Percentiles rank a stretch among this genome's conserved stretches.
These are phyloP conservation scores for Heliconius nattereri DNA, from an alignment of 1,140 invertebrate genomes.

Conservation along the genomic window DNA sequence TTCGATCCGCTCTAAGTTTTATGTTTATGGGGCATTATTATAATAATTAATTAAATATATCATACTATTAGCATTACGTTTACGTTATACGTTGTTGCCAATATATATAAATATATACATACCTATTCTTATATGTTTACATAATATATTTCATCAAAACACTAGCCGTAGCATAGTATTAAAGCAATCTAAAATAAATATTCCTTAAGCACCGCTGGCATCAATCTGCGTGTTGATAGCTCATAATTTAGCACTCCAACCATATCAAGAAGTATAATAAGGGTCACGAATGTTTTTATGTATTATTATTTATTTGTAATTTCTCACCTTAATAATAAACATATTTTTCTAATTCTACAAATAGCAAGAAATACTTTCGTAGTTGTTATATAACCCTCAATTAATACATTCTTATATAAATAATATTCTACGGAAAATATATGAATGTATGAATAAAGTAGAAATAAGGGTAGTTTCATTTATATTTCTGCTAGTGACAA, in stretches of 20 bases:
- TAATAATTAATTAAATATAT: no score
- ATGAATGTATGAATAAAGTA: not conserved
- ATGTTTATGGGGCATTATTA: no score
- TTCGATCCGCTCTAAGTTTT: no score
- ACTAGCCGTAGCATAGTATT: not conserved
- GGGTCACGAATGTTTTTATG: conserved; percentile 18
- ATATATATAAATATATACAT: not conserved
- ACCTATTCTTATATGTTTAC: not conserved
- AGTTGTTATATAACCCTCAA: no score
- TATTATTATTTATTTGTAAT: not conserved
- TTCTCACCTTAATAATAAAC: not conserved
- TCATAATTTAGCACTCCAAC: conserved; percentile 45
- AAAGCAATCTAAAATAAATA: conserved; percentile 22
- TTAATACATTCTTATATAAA: no score
- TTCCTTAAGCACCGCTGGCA: conserved; percentile 23
- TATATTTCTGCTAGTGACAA: not conserved
- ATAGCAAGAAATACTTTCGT: no score
- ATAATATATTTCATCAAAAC: not conserved
- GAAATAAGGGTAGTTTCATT: not conserved
- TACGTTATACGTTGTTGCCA: no score
- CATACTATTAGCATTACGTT: no score
- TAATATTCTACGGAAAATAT: not conserved
- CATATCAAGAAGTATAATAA: conserved; percentile 40
- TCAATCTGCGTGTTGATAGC: conserved; percentile 52
- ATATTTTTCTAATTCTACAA: no score